Evolutionary conservation across 2,888 invertebrate genomes (phyloP), one percentile per base, ranked within the genome.

Genomic region (Clunio marinus): DNA sequence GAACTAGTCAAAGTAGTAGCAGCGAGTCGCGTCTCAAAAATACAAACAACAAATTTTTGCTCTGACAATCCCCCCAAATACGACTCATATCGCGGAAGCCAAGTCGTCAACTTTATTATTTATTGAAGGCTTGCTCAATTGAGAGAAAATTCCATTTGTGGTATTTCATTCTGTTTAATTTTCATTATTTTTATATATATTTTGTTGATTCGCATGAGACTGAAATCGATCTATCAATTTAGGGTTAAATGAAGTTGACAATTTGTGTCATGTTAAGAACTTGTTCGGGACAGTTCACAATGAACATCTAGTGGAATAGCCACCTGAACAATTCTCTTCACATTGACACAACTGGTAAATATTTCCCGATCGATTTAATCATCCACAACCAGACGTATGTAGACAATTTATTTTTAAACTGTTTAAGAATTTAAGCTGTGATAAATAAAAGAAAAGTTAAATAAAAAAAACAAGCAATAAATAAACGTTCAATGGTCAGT

Each of bases 341-440:
- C 51, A 8, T 32, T 13, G 7, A 13, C 5, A 13, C 35, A 8
- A 5, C 13, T 13, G 17, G 51, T 22, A 17, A 51, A 13, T 17
- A 22, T 20, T 8, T 22, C 8, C n/a, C n/a, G n/a, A n/a, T 17
- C 51, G 22, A 20, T 17, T 51, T 51, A 51, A 51, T 51, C 51
- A 17, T 51, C 20, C 51, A 51, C 51, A 17, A 51, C 7, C 17
- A 41, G n/a, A 3, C 32, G 15, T 51, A n/a, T 51, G 13, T 51
- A 51, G 51, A 51, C 17, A 51, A 22, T 51, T 51, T 51, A 51
- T 41, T 51, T 51, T 51, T 22, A 17, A 51, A 51, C 7, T 22
- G 22, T 51, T 17, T 51, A 51, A 51, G 22, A 13, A 51, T 20
- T 17, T 51, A 51, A 51, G 51, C 51, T 51, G 51, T 51, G 51